A percentile compares a stretch with the other conserved stretches of the same genome.
phyloP scores from a whole-genome alignment of 2,797 vertebrate genomes.

The Streptopelia turtur region DNA sequence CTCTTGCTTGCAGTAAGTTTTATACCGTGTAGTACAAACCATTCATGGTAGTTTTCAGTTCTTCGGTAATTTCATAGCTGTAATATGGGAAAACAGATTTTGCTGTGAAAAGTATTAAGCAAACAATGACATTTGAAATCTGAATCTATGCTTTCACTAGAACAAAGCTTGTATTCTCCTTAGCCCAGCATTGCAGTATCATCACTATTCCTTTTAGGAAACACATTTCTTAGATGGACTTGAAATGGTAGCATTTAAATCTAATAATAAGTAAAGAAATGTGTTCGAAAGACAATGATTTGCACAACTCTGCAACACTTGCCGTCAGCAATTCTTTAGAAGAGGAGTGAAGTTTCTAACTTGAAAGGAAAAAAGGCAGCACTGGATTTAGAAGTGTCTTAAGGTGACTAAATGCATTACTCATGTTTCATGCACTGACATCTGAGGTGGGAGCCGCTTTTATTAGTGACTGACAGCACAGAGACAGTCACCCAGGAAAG shows the following conservation, averaged over 20 bases:
- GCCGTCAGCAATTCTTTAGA: neutral
- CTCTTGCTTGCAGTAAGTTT: neutral
- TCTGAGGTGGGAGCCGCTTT: conserved; percentile 17
- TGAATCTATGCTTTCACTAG: neutral
- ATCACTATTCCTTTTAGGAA: conserved; percentile 17
- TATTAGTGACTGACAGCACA: conserved; percentile 50
- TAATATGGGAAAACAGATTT: neutral
- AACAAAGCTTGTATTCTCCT: neutral
- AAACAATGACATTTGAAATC: neutral
- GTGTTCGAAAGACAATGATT: conserved; percentile 9
- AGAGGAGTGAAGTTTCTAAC: conserved; percentile 16
- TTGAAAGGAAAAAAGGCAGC: conserved; percentile 32
- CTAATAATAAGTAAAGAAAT: neutral
- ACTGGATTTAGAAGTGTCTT: neutral
- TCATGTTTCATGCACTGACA: conserved; percentile 41
- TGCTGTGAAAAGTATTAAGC: neutral
- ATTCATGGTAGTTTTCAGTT: neutral
- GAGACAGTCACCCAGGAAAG: conserved; percentile 48
- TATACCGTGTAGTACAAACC: neutral
- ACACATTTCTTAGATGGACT: neutral
- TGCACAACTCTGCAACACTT: neutral
- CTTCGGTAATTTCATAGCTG: neutral
- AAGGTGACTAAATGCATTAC: conserved; percentile 36
- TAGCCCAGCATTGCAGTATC: neutral
- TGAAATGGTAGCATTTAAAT: neutral